These are phyloP conservation scores for Xenentodon cancila DNA, from an alignment of 2,797 vertebrate genomes.

Conservation along the genomic window DNA sequence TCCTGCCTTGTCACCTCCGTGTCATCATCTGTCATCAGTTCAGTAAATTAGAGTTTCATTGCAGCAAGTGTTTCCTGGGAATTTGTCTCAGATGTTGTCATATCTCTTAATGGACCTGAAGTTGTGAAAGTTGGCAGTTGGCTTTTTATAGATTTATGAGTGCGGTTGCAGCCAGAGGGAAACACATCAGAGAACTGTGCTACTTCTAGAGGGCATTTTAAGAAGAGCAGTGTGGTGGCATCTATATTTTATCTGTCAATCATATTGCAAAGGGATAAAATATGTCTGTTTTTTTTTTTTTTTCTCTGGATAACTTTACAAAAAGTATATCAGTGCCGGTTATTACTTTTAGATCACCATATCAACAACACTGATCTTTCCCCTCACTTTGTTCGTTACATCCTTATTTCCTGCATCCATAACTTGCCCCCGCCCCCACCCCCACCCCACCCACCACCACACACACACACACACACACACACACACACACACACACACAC, in stretches of 20 bases:
- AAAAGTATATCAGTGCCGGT: conserved; percentile 41
- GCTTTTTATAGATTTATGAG: conserved; percentile 46
- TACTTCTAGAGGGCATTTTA: conserved; percentile 39
- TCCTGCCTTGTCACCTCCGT: conserved; percentile 52
- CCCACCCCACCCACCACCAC: conserved; percentile 17
- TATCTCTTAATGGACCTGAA: conserved; percentile 60
- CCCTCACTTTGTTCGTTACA: conserved; percentile 27
- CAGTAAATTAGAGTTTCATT: conserved; percentile 64
- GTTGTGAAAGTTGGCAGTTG: conserved; percentile 55
- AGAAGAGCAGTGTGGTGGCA: conserved; percentile 43
- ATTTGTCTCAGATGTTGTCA: conserved; percentile 57
- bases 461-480: too few relatives aligned
- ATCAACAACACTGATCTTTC: conserved; percentile 19
- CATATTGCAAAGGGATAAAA: conserved; percentile 47
- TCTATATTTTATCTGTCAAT: conserved; percentile 70
- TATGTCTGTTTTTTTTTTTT: conserved; percentile 31
- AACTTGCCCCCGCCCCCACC: conserved; percentile 32
- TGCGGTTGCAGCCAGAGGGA: conserved; percentile 43
- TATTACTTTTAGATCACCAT: conserved; percentile 63
- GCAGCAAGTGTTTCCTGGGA: conserved; percentile 50
- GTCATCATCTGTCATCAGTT: conserved; percentile 67
- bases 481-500: too few relatives aligned
- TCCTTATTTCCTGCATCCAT: conserved; percentile 41
- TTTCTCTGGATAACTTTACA: conserved; percentile 21
- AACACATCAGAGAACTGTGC: conserved; percentile 33